Conservation (phyloP, 2,797 vertebrate species). For the Anisognathus igniventris region DNA sequence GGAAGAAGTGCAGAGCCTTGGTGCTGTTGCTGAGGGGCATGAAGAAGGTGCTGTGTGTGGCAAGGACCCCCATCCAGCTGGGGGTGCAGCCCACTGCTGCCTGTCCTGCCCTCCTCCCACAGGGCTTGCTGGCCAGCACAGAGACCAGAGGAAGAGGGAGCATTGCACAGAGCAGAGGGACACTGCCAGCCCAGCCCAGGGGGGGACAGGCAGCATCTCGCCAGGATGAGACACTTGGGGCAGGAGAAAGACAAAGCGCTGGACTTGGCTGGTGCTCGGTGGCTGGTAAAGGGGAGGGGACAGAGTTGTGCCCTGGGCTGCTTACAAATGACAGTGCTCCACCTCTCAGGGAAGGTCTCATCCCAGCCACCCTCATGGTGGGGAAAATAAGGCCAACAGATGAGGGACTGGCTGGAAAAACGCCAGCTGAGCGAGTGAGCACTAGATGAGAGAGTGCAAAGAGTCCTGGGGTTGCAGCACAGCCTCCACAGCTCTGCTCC, state of each 20-base stretch:
- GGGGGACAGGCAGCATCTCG: rapidly evolving
- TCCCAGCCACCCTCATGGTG: background rate
- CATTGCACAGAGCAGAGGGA: background rate
- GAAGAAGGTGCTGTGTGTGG: slow-evolving; percentile 80
- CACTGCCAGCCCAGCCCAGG: background rate
- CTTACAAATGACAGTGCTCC: background rate
- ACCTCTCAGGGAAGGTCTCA: background rate
- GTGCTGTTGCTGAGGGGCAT: slow-evolving; percentile 80
- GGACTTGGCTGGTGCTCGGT: background rate
- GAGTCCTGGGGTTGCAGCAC: background rate
- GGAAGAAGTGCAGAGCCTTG: slow-evolving; percentile 79
- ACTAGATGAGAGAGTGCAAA: background rate
- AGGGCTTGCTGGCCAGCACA: slow-evolving; percentile 74
- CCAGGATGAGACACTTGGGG: background rate
- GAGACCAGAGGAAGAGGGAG: background rate
- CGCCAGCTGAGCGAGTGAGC: background rate
- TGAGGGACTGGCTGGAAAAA: background rate
- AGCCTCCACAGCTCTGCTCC: background rate
- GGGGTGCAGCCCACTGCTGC: background rate
- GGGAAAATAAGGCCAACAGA: background rate
- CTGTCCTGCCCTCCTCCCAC: slow-evolving; percentile 57
- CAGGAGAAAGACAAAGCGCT: background rate
- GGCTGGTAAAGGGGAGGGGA: background rate
- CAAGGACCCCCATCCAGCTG: slow-evolving; percentile 73
- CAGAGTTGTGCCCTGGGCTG: background rate